Evolutionary conservation across 2,888 invertebrate species (phyloP).

Genomic region (Phanerotoma sp.): DNA sequence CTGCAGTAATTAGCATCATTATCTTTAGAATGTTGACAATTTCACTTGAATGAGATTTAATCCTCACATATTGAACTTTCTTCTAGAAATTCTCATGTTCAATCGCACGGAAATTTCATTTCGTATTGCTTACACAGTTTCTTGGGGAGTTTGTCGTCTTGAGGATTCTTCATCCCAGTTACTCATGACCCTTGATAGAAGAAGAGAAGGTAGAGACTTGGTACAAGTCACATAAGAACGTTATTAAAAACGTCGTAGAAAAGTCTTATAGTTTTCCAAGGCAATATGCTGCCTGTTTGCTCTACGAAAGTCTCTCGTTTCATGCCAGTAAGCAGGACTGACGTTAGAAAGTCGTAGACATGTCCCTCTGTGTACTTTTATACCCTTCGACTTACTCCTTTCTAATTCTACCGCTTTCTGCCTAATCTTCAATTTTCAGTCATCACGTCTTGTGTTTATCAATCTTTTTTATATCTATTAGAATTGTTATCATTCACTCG

Average conservation of each 20-base stretch:
- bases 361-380: constrained; percentile 4
- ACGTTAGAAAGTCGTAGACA: constrained; percentile 4
- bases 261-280: constrained; percentile 44
- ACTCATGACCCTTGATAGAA: constrained; percentile 9
- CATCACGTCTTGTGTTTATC: too few species aligned
- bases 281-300: constrained; percentile 44
- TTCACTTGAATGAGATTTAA: neutral
- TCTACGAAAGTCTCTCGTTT: constrained; percentile 21
- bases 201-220: constrained; percentile 11
- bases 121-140: constrained; percentile 26
- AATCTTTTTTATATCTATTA: too few species aligned
- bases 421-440: too few species aligned
- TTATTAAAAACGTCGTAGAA: constrained; percentile 50
- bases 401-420: neutral
- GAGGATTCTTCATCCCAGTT: constrained; percentile 11
- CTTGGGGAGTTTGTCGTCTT: constrained; percentile 18
- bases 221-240: constrained; percentile 43
- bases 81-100: constrained; percentile 16
- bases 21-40: constrained; percentile 1
- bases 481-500: too few species aligned
- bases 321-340: neutral
- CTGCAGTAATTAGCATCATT: constrained; percentile 14
- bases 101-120: constrained; percentile 24
- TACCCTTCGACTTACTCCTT: constrained; percentile 3
- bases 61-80: neutral